These are phyloP conservation scores for Peromyscus californicus DNA, from an alignment of 2,113 vertebrate genomes.

Conservation along the genomic window DNA sequence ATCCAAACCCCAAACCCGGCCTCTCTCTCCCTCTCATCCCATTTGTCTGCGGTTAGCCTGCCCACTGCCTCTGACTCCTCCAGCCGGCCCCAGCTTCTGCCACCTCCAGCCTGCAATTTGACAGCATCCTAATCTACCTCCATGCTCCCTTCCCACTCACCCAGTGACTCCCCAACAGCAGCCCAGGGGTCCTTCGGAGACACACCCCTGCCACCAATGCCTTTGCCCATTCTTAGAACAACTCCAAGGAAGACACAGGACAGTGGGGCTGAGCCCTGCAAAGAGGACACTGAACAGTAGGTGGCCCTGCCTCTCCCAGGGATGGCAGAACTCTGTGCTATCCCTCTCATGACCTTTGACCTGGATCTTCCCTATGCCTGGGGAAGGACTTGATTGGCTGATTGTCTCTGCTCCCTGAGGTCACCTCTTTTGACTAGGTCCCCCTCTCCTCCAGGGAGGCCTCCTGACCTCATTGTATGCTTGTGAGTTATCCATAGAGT, in stretches of 20 bases:
- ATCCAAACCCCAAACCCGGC: neutral
- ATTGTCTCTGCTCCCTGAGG: neutral
- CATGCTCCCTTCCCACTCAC: neutral
- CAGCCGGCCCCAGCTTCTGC: neutral
- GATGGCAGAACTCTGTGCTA: neutral
- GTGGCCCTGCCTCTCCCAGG: neutral
- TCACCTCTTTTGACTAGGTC: neutral
- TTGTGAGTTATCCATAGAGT: no score
- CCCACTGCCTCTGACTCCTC: rapidly evolving
- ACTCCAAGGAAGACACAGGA: no score
- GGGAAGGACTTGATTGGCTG: neutral
- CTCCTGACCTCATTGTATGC: neutral
- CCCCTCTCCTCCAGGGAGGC: neutral
- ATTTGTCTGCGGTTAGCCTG: no score
- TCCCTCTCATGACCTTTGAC: rapidly evolving
- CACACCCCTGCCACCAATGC: neutral
- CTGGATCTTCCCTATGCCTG: neutral
- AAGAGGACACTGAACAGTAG: neutral
- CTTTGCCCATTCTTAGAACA: neutral
- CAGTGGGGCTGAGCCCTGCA: rapidly evolving
- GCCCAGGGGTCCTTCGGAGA: neutral
- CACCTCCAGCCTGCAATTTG: rapidly evolving
- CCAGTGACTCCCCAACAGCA: no score
- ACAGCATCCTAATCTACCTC: rapidly evolving
- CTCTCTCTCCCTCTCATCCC: neutral